Base-by-base conservation (phyloP, 2,888 invertebrate species). In the Dryococelus australis region DNA sequence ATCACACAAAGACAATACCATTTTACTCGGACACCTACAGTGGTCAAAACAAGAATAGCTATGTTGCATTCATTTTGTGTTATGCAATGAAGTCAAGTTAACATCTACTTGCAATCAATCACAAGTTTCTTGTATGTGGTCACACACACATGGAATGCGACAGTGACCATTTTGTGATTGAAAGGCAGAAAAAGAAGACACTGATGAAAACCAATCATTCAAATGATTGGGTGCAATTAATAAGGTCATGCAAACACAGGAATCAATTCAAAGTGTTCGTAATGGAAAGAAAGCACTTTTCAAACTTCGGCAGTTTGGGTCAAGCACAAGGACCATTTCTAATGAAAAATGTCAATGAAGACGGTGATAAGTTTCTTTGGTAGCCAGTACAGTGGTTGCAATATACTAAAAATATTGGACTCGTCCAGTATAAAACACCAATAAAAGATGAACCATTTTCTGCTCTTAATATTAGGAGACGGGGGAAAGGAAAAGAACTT, bases 241-340 rank as follows among this genome's bases (percentile, higher is more conserved):
- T n/a, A n/a, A 84, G 43, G 12, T 26, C 43, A 84, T 84, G 43
- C 43, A 84, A 84, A 47, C 43, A 35, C 9, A 84, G 47, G 47
- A 47, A 47, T 47, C 47, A 9, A 26, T 84, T 84, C 43, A 84
- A 43, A 20, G 43, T 43, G 24, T 8, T 84, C 9, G 47, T 84
- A 24, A 84, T 35, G 43, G n/a, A 43, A 47, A 84, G 8, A 84
- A 47, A 84, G 20, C 10, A 84, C 13, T 84, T 84, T 9, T 84
- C 12, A 20, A 12, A n/a, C 24, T 43, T 43, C 16, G 43, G 24
- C 43, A 47, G 43, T 35, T 84, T 84, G 43, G 12, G 24, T 26
- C 24, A 43, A 12, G 43, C n/a, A 43, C 8, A 84, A 12, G 83
- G 84, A n/a, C n/a, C n/a, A n/a, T n/a, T n/a, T n/a, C n/a, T 43